phyloP scores from a whole-genome alignment of 2,888 invertebrate genomes.

The Pinctada fucata region DNA sequence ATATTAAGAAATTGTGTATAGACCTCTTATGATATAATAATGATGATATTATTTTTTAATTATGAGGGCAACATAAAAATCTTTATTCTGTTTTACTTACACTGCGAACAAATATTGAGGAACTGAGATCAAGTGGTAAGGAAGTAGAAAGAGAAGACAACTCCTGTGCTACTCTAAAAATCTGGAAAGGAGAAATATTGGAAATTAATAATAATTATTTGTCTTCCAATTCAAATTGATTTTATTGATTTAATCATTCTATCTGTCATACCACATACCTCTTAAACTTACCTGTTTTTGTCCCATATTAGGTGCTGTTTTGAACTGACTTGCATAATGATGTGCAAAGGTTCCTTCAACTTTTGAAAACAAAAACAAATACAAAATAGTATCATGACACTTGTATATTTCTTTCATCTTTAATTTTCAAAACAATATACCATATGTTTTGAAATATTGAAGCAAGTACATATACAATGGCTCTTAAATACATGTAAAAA shows the following conservation, averaged over 20 bases:
- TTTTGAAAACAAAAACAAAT: constrained; percentile 40
- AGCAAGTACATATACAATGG: background rate
- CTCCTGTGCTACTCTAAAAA: constrained; percentile 68
- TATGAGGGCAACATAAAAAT: too few species aligned
- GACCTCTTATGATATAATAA: too few species aligned
- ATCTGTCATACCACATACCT: too few species aligned
- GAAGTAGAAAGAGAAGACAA: constrained; percentile 65
- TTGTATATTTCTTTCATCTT: too few species aligned
- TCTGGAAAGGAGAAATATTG: constrained; percentile 46
- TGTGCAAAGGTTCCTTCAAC: constrained; percentile 61
- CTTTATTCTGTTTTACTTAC: constrained; percentile 49
- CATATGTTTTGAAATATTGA: background rate
- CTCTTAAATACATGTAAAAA: background rate
- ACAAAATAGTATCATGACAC: background rate
- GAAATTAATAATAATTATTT: background rate
- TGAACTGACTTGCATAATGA: constrained; percentile 59
- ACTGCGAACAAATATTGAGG: constrained; percentile 66
- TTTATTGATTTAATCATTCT: too few species aligned
- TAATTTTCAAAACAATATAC: background rate
- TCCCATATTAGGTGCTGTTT: constrained; percentile 49
- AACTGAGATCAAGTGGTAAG: constrained; percentile 64
- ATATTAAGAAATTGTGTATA: too few species aligned
- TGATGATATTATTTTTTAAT: too few species aligned
- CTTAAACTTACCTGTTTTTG: constrained; percentile 58
- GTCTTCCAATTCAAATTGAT: too few species aligned